These are phyloP conservation scores for Heteromyza rotundicornis DNA, from an alignment of 2,888 invertebrate genomes.

Conservation along the genomic window DNA sequence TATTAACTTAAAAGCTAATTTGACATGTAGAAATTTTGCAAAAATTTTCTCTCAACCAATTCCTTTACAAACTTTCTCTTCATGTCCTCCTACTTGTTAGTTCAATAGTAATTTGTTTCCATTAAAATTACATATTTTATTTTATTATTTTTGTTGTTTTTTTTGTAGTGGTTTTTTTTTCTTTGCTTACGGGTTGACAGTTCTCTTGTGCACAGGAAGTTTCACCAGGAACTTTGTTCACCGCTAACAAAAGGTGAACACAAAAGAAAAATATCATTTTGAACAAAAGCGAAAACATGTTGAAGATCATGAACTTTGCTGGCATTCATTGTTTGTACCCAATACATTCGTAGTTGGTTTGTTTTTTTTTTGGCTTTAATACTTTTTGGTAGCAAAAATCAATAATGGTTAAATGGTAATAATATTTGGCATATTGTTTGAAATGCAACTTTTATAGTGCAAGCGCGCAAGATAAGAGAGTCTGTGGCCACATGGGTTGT, in stretches of 20 bases:
- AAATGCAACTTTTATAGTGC: not conserved
- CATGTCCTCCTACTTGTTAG: conserved; percentile 14
- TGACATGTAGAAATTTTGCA: too few species aligned
- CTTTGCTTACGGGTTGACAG: too few species aligned
- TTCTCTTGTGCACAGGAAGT: conserved; percentile 27
- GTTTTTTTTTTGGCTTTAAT: too few species aligned
- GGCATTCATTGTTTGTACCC: too few species aligned
- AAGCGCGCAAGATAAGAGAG: not conserved
- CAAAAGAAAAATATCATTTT: not conserved
- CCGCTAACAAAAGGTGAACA: too few species aligned
- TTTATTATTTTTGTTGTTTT: too few species aligned
- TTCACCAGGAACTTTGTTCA: conserved; percentile 40
- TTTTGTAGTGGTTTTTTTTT: too few species aligned
- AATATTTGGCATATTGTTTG: conserved; percentile 31
- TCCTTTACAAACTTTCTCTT: too few species aligned
- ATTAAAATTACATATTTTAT: not conserved
- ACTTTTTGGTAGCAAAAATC: conserved; percentile 51
- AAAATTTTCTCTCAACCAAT: too few species aligned
- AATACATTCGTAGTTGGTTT: too few species aligned
- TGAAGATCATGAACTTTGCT: conserved; percentile 46
- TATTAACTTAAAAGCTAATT: too few species aligned
- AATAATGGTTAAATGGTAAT: conserved; percentile 38
- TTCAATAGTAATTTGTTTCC: conserved; percentile 33
- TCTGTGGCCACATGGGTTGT: not conserved
- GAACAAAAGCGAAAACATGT: conserved; percentile 18